Conservation (phyloP, 2,113 vertebrate species). For the Spilogale gracilis region DNA sequence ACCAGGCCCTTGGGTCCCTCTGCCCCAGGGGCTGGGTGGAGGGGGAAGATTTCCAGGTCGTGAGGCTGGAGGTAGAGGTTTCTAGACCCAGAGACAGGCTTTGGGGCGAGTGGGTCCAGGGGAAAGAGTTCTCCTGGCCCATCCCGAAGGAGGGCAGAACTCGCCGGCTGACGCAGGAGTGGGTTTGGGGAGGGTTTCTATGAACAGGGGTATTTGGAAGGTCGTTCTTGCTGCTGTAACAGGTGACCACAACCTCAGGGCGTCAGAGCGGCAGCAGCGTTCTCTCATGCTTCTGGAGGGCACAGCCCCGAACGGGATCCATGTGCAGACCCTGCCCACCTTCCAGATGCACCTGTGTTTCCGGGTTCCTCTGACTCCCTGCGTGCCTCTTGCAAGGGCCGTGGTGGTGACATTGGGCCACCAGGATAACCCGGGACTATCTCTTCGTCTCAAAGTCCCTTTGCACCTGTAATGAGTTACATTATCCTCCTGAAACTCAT, state of each 20-base stretch:
- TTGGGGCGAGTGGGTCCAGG: neutral
- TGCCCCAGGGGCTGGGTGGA: too few relatives aligned
- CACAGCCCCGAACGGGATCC: accelerated
- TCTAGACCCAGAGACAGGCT: neutral
- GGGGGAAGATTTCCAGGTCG: neutral
- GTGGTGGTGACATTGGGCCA: accelerated
- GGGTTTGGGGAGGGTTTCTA: neutral
- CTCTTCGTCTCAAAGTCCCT: neutral
- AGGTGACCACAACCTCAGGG: accelerated
- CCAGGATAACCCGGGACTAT: too few relatives aligned
- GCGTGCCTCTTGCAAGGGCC: neutral
- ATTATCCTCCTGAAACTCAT: neutral
- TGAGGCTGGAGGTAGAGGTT: neutral
- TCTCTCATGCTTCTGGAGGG: neutral
- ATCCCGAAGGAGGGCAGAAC: neutral
- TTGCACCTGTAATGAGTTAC: neutral
- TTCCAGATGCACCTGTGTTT: neutral
- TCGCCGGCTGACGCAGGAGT: accelerated
- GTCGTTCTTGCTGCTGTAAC: accelerated
- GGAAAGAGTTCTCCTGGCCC: neutral
- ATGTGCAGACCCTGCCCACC: accelerated
- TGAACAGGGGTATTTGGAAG: accelerated
- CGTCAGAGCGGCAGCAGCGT: neutral
- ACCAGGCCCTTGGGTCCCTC: neutral
- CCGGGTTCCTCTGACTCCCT: neutral